These are phyloP conservation scores for Pseudochirops cupreus DNA, from an alignment of 2,797 vertebrate genomes.

Conservation along the genomic window DNA sequence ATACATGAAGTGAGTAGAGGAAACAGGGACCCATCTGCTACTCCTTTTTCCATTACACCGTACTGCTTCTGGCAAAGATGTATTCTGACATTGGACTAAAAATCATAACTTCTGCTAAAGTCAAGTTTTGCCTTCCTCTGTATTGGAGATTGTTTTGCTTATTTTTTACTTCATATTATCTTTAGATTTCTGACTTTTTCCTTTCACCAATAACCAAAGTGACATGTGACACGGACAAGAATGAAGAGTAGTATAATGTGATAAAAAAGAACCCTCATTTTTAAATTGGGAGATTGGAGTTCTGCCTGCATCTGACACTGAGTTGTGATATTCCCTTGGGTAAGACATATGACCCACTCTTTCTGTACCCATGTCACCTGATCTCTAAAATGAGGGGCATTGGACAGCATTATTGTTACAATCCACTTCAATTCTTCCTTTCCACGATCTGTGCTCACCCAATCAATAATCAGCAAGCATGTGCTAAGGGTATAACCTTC, in stretches of 20 bases:
- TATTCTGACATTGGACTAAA: neutral
- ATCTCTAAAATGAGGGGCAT: neutral
- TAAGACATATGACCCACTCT: neutral
- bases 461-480: neutral
- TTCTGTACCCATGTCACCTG: conserved; percentile 7
- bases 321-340: neutral
- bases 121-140: neutral
- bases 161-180: neutral
- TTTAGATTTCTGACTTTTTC: neutral
- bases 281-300: neutral
- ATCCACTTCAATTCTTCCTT: neutral
- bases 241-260: neutral
- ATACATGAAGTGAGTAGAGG: neutral
- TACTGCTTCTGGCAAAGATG: neutral
- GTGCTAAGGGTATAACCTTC: neutral
- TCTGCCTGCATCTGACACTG: neutral
- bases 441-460: neutral
- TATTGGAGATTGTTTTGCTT: neutral
- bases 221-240: neutral
- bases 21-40: neutral
- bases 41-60: neutral
- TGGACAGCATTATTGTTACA: neutral
- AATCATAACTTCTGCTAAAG: neutral
- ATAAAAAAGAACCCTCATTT: neutral
- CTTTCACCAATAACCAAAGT: neutral